Percentiles rank a stretch among this genome's conserved stretches.
Conservation (phyloP, 2,888 invertebrate genomes). For the Ditula angustiorana region DNA sequence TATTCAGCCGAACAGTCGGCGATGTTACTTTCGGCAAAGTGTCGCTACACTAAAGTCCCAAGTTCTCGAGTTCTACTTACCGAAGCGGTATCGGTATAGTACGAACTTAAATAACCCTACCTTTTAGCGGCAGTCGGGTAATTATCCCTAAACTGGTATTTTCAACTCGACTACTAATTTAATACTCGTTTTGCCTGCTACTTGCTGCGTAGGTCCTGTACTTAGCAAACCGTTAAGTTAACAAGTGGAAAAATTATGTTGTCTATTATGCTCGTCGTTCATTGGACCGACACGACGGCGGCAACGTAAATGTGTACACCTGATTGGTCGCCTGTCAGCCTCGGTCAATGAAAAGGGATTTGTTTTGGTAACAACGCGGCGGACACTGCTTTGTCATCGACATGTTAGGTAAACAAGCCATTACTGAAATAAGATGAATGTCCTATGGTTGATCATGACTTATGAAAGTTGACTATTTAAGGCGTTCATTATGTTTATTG, state of each 20-base stretch:
- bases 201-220: neutral
- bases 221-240: neutral
- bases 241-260: neutral
- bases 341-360: neutral
- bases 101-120: neutral
- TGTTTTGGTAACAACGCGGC: neutral
- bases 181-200: neutral
- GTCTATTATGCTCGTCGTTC: neutral
- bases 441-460: neutral
- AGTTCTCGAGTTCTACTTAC: no score
- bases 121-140: no score
- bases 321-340: neutral
- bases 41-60: no score
- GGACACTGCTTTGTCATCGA: neutral
- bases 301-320: neutral
- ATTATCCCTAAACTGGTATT: neutral
- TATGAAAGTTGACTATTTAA: no score
- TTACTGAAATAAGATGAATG: neutral
- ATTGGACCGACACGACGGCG: neutral
- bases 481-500: no score
- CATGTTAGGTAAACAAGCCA: neutral
- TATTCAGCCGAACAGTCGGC: no score
- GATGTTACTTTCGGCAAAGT: no score
- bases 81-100: neutral
- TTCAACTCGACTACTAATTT: neutral